Percentiles rank a stretch among this genome's conserved stretches.
phyloP scores from a whole-genome alignment of 2,113 vertebrate genomes.

The Calyptommatus sinebrachiatus region DNA sequence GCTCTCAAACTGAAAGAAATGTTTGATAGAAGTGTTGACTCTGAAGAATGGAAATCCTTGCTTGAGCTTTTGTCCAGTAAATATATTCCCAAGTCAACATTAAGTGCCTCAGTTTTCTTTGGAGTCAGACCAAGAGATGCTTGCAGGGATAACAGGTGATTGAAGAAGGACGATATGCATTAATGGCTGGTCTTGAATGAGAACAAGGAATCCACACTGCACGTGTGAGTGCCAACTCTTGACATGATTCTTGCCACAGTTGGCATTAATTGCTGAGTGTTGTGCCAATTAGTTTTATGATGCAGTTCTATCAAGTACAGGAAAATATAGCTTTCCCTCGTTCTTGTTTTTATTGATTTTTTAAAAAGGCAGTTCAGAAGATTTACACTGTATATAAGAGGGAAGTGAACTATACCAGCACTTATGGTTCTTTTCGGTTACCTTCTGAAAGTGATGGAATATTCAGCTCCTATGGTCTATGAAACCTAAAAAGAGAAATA shows the following conservation, averaged over 20 bases:
- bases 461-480: slow-evolving; percentile 88
- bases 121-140: slow-evolving; percentile 39
- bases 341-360: slow-evolving; percentile 44
- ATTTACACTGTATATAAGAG: slow-evolving; percentile 84
- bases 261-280: slow-evolving; percentile 45
- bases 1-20: slow-evolving; percentile 32
- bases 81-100: slow-evolving; percentile 22
- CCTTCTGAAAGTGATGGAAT: slow-evolving; percentile 75
- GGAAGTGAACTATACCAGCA: slow-evolving; percentile 90
- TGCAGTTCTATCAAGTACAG: slow-evolving; percentile 47
- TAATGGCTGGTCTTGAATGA: slow-evolving; percentile 52
- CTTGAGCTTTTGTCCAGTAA: slow-evolving; percentile 17
- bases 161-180: slow-evolving; percentile 38
- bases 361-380: slow-evolving; percentile 86
- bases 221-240: slow-evolving; percentile 48
- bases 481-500: slow-evolving; percentile 82
- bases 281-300: slow-evolving; percentile 63
- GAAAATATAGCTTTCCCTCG: slow-evolving; percentile 65
- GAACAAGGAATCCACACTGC: slow-evolving; percentile 51
- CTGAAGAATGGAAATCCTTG: background rate
- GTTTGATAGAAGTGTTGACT: slow-evolving; percentile 34
- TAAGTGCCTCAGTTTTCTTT: slow-evolving; percentile 42
- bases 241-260: slow-evolving; percentile 56
- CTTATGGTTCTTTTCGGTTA: slow-evolving; percentile 87
- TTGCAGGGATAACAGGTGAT: slow-evolving; percentile 42